Conservation (phyloP, 2,797 vertebrate species). For the Lepilemur septentrionalis region DNA sequence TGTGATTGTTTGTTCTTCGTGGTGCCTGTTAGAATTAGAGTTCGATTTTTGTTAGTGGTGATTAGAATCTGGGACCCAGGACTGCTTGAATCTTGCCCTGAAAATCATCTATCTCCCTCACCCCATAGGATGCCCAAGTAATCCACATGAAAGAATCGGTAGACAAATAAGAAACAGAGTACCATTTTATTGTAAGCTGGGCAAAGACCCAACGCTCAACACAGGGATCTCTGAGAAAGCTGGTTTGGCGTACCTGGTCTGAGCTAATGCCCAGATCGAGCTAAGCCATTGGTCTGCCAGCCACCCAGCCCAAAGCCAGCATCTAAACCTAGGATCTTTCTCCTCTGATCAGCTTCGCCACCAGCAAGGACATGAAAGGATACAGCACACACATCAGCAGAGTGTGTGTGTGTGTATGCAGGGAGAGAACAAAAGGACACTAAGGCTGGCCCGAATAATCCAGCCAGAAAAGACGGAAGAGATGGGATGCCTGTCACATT, state of each 20-base stretch:
- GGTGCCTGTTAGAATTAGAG: not conserved
- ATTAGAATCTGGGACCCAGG: not conserved
- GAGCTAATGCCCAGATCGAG: no score
- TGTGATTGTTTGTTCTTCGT: not conserved
- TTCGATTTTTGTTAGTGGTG: not conserved
- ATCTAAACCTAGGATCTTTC: no score
- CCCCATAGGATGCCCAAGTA: not conserved
- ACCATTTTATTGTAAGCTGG: not conserved
- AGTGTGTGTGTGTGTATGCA: no score
- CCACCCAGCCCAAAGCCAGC: not conserved
- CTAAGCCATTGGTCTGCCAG: not conserved
- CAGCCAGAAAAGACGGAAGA: not conserved
- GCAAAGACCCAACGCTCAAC: not conserved
- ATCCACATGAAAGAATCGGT: not conserved
- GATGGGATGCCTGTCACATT: not conserved
- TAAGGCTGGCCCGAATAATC: not conserved
- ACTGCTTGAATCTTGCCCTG: not conserved
- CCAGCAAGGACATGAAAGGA: not conserved
- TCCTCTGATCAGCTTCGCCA: not conserved
- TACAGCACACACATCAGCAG: accelerated
- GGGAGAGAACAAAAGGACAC: not conserved
- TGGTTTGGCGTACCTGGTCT: not conserved
- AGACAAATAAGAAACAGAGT: not conserved
- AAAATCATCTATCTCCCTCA: not conserved
- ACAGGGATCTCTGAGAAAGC: not conserved